Conservation (phyloP, 1,140 invertebrate species). For the Solen grandis region DNA sequence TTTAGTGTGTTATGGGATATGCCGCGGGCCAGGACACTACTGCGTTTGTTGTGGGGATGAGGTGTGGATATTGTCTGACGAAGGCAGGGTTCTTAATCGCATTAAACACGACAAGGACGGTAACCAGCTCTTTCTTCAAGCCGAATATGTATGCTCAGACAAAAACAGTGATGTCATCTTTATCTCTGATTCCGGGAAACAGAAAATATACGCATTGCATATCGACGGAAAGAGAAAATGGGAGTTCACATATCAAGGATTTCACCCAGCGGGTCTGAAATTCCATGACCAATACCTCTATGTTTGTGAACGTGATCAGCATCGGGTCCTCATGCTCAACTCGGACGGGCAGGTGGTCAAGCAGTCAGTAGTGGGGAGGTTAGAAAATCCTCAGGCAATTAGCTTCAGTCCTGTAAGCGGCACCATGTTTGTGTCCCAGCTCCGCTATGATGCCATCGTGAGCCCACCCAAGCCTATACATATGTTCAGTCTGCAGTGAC, state of each 20-base stretch:
- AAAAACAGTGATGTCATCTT: slow-evolving; percentile 12
- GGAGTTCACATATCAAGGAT: slow-evolving; percentile 49
- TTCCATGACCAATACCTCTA: slow-evolving; percentile 23
- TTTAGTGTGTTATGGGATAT: slow-evolving; percentile 44
- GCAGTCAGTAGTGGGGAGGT: slow-evolving; percentile 35
- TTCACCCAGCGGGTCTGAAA: slow-evolving; percentile 44
- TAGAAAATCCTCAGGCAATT: slow-evolving; percentile 43
- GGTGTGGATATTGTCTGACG: slow-evolving; percentile 46
- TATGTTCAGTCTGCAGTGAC: slow-evolving; percentile 19
- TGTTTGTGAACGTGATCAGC: slow-evolving; percentile 46
- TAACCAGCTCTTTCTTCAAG: slow-evolving; percentile 33
- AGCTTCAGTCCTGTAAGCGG: slow-evolving; percentile 10
- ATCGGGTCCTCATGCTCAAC: slow-evolving; percentile 42
- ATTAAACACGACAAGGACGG: slow-evolving; percentile 35
- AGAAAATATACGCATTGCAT: slow-evolving; percentile 40
- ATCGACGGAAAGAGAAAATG: slow-evolving; percentile 34
- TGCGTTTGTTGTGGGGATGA: slow-evolving; percentile 50
- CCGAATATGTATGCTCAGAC: slow-evolving; percentile 41
- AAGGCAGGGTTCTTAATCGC: slow-evolving; percentile 30
- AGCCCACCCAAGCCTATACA: slow-evolving; percentile 27
- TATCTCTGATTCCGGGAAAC: slow-evolving; percentile 31
- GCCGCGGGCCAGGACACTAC: slow-evolving; percentile 26
- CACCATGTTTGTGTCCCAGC: slow-evolving; percentile 35
- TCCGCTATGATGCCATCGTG: slow-evolving; percentile 39
- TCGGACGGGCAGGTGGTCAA: slow-evolving; percentile 33